These are phyloP conservation scores for Salvator merianae DNA, from an alignment of 2,113 vertebrate genomes.

Conservation along the genomic window DNA sequence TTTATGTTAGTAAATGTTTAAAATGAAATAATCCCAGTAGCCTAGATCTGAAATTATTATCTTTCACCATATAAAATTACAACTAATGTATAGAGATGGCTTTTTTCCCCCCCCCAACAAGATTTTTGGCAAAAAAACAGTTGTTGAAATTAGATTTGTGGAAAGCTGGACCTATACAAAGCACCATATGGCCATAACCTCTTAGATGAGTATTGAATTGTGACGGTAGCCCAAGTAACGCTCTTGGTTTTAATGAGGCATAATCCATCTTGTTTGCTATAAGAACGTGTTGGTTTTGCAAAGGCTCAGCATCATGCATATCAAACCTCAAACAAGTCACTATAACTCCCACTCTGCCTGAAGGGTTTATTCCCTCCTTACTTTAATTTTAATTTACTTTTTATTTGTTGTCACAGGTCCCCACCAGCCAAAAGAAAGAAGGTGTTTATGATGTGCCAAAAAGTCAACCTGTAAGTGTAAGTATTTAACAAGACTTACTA, in stretches of 20 bases:
- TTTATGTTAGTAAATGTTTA: not conserved
- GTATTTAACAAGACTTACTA: slow-evolving; percentile 50
- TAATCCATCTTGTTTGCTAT: not conserved
- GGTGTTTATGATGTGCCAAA: slow-evolving; percentile 99
- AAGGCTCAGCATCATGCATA: not conserved
- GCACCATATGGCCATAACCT: not conserved
- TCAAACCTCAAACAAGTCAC: not conserved
- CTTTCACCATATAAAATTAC: not conserved
- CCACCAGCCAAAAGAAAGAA: slow-evolving; percentile 99
- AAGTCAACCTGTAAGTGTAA: slow-evolving; percentile 99
- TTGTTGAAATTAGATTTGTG: not conserved
- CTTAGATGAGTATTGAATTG: not conserved
- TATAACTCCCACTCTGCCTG: not conserved
- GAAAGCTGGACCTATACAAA: not conserved
- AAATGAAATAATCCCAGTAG: too few species aligned
- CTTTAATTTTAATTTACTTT: slow-evolving; percentile 15
- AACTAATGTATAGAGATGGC: not conserved
- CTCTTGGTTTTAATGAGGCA: not conserved
- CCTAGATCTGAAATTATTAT: not conserved
- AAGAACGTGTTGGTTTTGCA: not conserved
- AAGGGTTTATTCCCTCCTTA: not conserved
- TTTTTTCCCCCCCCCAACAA: not conserved
- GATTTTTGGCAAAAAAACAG: not conserved
- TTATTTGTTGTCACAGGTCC: slow-evolving; percentile 82
- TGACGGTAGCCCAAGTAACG: not conserved